These are phyloP conservation scores for Suncus etruscus DNA, from an alignment of 2,113 vertebrate species.

Conservation along the genomic window DNA sequence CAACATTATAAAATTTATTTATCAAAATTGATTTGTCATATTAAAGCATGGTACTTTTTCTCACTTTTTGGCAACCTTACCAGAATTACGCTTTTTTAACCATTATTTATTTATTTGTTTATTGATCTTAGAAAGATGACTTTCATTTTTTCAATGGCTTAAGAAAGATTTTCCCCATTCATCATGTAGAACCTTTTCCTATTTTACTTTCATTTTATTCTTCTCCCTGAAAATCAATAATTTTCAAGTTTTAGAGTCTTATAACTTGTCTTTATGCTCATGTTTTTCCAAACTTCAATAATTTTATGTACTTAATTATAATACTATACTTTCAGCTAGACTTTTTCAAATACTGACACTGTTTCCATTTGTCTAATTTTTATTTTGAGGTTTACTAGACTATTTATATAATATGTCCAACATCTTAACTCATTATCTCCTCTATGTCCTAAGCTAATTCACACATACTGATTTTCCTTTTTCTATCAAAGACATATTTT, in stretches of 20 bases:
- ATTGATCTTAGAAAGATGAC: not conserved
- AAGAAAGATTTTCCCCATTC: not conserved
- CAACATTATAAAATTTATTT: not conserved
- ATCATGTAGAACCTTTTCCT: not conserved
- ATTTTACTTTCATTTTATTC: not conserved
- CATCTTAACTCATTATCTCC: not conserved
- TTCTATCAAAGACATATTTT: not conserved
- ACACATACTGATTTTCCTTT: not conserved
- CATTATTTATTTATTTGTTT: too few relatives aligned
- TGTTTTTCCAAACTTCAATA: not conserved
- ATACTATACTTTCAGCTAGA: not conserved
- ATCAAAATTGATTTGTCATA: conserved; percentile 13
- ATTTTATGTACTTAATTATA: not conserved
- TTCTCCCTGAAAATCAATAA: not conserved
- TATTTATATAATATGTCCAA: not conserved
- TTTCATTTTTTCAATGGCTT: not conserved
- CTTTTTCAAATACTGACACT: not conserved
- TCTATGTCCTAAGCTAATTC: not conserved
- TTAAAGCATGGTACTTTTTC: not conserved
- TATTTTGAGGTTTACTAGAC: not conserved
- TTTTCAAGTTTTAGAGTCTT: not conserved
- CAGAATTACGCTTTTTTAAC: not conserved
- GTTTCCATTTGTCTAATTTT: not conserved
- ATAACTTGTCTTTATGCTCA: not conserved
- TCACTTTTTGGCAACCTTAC: not conserved